Percentiles rank a stretch among this genome's conserved stretches.
phyloP scores from a whole-genome alignment of 2,113 vertebrate species.

The Megaceryle torquata region DNA sequence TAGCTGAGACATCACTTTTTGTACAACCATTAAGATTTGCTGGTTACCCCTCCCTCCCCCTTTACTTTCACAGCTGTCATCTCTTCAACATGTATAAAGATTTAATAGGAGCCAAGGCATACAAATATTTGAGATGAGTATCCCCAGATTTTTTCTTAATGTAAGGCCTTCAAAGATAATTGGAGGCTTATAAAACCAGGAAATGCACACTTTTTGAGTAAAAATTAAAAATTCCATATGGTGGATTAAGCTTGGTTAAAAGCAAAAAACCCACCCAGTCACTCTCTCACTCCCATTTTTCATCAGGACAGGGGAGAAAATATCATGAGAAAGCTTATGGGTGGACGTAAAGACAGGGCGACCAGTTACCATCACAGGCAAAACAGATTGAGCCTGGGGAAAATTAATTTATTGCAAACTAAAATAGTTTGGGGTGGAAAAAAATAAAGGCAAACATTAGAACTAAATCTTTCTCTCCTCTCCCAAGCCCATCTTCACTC shows the following conservation, averaged over 20 bases:
- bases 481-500: background rate
- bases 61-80: background rate
- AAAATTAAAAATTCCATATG: background rate
- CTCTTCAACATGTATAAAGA: background rate
- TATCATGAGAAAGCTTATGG: background rate
- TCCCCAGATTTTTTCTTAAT: background rate
- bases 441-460: background rate
- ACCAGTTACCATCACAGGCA: background rate
- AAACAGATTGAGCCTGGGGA: background rate
- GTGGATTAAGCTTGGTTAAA: background rate
- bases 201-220: background rate
- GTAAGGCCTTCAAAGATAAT: background rate
- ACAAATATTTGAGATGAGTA: background rate
- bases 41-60: background rate
- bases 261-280: background rate
- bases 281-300: background rate
- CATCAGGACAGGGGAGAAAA: background rate
- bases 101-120: background rate
- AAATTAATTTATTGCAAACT: background rate
- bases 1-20: background rate
- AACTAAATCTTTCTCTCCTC: background rate
- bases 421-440: background rate
- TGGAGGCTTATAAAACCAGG: background rate
- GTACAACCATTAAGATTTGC: background rate
- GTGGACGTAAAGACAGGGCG: background rate